phyloP scores from a whole-genome alignment of 2,888 invertebrate species.

The Nudaria mundana region DNA sequence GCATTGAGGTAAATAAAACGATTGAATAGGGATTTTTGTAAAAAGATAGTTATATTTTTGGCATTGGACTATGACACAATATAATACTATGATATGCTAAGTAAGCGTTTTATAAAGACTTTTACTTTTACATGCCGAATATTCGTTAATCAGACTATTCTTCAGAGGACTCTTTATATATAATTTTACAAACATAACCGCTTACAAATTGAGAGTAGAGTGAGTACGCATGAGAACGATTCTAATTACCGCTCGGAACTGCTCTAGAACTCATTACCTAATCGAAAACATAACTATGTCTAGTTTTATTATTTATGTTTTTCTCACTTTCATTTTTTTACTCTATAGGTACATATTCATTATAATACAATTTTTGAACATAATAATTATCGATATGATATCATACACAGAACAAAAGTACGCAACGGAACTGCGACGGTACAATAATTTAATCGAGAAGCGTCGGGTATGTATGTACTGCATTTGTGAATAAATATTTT shows the following conservation, averaged over 20 bases:
- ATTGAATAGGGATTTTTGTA: slow-evolving; percentile 77
- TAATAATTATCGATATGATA: slow-evolving; percentile 76
- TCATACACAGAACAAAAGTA: slow-evolving; percentile 71
- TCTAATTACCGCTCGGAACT: slow-evolving; percentile 64
- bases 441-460: slow-evolving; percentile 72
- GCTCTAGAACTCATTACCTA: slow-evolving; percentile 71
- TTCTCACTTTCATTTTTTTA: slow-evolving; percentile 79
- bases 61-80: slow-evolving; percentile 82
- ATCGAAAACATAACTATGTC: slow-evolving; percentile 76
- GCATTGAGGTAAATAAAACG: slow-evolving; percentile 71
- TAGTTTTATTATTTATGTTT: slow-evolving; percentile 77
- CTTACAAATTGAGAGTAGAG: slow-evolving; percentile 76
- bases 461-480: slow-evolving; percentile 72
- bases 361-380: slow-evolving; percentile 80
- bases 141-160: slow-evolving; percentile 81
- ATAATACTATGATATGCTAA: slow-evolving; percentile 82
- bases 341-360: slow-evolving; percentile 77
- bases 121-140: slow-evolving; percentile 82
- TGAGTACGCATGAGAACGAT: too few species aligned
- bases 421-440: slow-evolving; percentile 76
- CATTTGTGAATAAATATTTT: slow-evolving; percentile 72
- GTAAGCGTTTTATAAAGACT: slow-evolving; percentile 82
- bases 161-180: slow-evolving; percentile 80
- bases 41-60: slow-evolving; percentile 82
- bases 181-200: slow-evolving; percentile 80